Conservation (phyloP, 2,113 vertebrate species). For the Neotoma lepida region DNA sequence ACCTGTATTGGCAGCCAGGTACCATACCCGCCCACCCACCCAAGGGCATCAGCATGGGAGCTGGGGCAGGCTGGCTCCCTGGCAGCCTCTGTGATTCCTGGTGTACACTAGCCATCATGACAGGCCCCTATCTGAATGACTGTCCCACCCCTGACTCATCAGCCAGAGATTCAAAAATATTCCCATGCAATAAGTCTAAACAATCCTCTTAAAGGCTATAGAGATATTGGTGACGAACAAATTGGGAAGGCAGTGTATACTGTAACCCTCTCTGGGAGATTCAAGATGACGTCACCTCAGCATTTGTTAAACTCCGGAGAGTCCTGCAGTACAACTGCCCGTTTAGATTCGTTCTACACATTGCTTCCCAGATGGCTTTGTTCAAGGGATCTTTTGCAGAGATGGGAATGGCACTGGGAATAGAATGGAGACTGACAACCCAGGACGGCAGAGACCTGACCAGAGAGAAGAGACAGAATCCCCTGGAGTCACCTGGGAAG, state of each 20-base stretch:
- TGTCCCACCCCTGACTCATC: background rate
- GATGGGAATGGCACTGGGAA: background rate
- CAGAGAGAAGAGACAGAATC: background rate
- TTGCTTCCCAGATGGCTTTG: slow-evolving; percentile 6
- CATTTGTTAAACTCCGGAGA: slow-evolving; percentile 30
- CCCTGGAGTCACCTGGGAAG: background rate
- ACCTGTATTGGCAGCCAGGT: background rate
- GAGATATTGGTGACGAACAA: background rate
- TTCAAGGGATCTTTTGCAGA: background rate
- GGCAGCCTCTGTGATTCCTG: background rate
- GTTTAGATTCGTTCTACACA: background rate
- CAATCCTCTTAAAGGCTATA: background rate
- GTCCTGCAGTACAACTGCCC: background rate
- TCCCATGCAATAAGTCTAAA: background rate
- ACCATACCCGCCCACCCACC: background rate
- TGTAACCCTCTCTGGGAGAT: background rate
- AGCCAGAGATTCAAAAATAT: background rate
- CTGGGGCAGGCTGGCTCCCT: background rate
- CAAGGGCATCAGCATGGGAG: background rate
- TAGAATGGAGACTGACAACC: background rate
- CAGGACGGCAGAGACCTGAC: background rate
- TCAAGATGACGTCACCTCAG: background rate
- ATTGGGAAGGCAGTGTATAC: background rate
- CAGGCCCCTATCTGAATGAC: background rate
- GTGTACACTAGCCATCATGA: background rate